phyloP scores from a whole-genome alignment of 2,113 vertebrate genomes.

The Marmota monax region DNA sequence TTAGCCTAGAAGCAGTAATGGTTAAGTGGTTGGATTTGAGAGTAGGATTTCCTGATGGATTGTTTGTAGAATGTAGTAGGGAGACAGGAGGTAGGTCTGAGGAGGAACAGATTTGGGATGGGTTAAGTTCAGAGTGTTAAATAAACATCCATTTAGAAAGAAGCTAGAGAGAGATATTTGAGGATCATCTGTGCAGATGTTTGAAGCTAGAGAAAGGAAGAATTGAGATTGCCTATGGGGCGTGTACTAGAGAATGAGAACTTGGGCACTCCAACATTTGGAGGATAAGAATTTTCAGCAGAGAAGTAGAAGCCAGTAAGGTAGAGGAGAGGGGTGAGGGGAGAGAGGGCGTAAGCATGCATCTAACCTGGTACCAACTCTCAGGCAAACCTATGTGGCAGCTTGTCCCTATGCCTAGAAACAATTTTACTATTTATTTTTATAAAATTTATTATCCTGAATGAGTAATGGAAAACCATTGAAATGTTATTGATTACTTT shows the following conservation, averaged over 20 bases:
- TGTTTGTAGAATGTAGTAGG: neutral
- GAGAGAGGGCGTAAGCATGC: too few species aligned
- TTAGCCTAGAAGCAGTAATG: neutral
- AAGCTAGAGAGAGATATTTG: neutral
- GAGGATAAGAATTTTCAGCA: neutral
- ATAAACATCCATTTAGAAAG: neutral
- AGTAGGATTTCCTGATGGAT: neutral
- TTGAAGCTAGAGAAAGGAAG: neutral
- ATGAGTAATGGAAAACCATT: neutral
- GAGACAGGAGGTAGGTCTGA: neutral
- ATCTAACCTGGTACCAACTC: neutral
- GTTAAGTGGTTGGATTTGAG: neutral
- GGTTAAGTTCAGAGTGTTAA: neutral
- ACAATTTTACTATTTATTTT: neutral
- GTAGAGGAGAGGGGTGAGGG: neutral
- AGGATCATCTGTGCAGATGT: neutral
- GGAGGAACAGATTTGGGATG: neutral
- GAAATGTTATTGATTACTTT: neutral
- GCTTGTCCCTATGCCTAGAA: neutral
- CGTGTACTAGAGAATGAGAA: neutral
- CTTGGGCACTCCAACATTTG: neutral
- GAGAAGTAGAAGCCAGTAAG: neutral
- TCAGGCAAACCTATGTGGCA: rapidly evolving
- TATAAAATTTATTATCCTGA: neutral
- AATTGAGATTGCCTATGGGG: neutral